Base-by-base conservation (phyloP, 2,113 vertebrate species). In the Perca flavescens region DNA sequence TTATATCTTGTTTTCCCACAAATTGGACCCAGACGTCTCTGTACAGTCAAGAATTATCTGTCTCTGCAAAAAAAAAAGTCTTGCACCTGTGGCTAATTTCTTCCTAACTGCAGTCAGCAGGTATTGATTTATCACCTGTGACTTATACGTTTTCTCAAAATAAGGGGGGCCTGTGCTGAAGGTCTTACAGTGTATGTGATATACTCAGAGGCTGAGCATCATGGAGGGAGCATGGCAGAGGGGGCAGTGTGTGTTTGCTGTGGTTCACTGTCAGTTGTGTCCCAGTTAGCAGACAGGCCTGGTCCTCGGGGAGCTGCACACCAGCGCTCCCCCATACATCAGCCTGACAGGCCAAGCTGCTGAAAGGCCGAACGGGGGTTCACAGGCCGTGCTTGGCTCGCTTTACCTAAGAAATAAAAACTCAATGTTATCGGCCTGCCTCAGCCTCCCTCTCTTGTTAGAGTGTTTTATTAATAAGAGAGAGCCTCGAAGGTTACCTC, bases 241-340 rank as follows among this genome's bases (percentile, higher is more conserved):
- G 86, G 83, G 79, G 74, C 76, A 83, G 79, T 73, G 83, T 64
- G 22, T 80, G 86, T 87, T 90, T 67, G 87, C 90, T 84, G 88
- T 91, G 89, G 91, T 94, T 93, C 90, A 93, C 91, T 94, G 93
- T 94, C 92, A 91, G 90, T 91, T 60, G 90, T 91, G 92, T 95
- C 93, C 93, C 94, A 94, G 93, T 95, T 95, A 92, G 94, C 88
- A 93, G 92, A 91, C 91, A 92, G 90, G 89, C 88, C 83, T n/a
- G 80, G 79, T 94, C 93, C 88, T 87, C 58, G 1, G 93, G 91
- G 93, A 94, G 81, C 89, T 40, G 88, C 84, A 77, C 89, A 92
- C 87, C 79, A 88, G 87, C 49, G 46, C 83, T 84, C 84, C 82
- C 86, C 90, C 89, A 93, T 92, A 90, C 91, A 92, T 95, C 92